phyloP scores from a whole-genome alignment of 2,113 vertebrate genomes.

The Acrocephalus arundinaceus region DNA sequence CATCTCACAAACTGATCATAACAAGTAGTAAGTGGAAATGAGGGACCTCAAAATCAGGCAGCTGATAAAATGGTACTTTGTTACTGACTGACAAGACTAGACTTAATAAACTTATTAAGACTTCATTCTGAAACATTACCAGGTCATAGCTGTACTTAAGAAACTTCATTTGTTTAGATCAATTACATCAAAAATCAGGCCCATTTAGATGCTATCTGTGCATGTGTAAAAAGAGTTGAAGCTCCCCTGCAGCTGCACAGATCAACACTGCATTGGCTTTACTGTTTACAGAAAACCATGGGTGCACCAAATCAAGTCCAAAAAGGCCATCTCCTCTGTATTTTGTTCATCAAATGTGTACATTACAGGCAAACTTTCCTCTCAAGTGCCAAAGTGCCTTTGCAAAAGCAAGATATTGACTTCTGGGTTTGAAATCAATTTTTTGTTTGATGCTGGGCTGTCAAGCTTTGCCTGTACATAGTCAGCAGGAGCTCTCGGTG shows the following conservation, averaged over 20 bases:
- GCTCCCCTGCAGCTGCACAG: not conserved
- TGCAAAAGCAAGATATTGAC: constrained; percentile 64
- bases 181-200: not conserved
- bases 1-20: not conserved
- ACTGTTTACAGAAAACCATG: not conserved
- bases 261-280: not conserved
- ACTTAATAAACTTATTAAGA: not conserved
- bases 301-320: not conserved
- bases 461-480: not conserved
- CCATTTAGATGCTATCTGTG: not conserved
- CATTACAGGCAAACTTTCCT: constrained; percentile 33
- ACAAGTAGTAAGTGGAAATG: not conserved
- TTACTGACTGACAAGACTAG: not conserved
- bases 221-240: not conserved
- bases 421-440: constrained; percentile 49
- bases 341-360: constrained; percentile 31
- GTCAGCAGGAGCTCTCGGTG: constrained; percentile 8
- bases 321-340: not conserved
- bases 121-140: not conserved
- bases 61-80: not conserved
- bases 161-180: not conserved
- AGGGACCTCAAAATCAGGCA: not conserved
- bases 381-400: constrained; percentile 48
- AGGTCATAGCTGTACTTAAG: not conserved
- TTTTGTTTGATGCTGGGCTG: constrained; percentile 41